Evolutionary conservation across 2,113 vertebrate genomes (phyloP).

Genomic region (Dasypus novemcinctus): DNA sequence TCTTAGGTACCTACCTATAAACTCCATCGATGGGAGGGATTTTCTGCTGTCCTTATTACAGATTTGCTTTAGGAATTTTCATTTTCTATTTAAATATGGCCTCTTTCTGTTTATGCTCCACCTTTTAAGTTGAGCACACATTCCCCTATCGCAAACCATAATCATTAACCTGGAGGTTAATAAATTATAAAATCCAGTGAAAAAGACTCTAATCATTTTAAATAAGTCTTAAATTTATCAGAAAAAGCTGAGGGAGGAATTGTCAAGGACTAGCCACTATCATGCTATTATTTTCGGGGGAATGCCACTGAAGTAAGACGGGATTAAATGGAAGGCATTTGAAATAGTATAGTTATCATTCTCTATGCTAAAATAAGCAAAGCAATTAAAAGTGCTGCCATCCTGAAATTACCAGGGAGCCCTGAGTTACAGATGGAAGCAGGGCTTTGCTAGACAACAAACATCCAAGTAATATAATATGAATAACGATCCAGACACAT

Average conservation of each 20-base stretch:
- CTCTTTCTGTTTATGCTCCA: background rate
- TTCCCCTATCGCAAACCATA: slow-evolving; percentile 24
- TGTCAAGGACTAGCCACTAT: background rate
- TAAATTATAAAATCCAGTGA: slow-evolving; percentile 23
- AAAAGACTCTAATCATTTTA: slow-evolving; percentile 64
- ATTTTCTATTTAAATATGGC: background rate
- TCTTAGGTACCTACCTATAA: background rate
- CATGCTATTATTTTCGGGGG: background rate
- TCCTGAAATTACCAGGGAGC: slow-evolving; percentile 65
- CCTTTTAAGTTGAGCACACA: slow-evolving; percentile 36
- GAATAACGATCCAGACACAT: slow-evolving; percentile 76
- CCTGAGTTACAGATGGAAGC: slow-evolving; percentile 57
- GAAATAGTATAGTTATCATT: slow-evolving; percentile 32
- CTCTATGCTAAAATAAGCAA: slow-evolving; percentile 70
- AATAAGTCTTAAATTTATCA: slow-evolving; percentile 57
- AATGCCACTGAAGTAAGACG: background rate
- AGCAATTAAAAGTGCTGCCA: slow-evolving; percentile 71
- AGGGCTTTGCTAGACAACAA: slow-evolving; percentile 73
- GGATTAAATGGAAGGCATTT: background rate
- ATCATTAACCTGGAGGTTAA: slow-evolving; percentile 38
- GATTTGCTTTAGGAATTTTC: background rate
- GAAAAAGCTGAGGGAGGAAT: background rate
- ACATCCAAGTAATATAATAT: slow-evolving; percentile 73
- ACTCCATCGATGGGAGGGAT: background rate
- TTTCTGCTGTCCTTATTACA: slow-evolving; percentile 8